These are phyloP conservation scores for Caranx ignobilis DNA, from an alignment of 2,113 vertebrate genomes.

Conservation along the genomic window DNA sequence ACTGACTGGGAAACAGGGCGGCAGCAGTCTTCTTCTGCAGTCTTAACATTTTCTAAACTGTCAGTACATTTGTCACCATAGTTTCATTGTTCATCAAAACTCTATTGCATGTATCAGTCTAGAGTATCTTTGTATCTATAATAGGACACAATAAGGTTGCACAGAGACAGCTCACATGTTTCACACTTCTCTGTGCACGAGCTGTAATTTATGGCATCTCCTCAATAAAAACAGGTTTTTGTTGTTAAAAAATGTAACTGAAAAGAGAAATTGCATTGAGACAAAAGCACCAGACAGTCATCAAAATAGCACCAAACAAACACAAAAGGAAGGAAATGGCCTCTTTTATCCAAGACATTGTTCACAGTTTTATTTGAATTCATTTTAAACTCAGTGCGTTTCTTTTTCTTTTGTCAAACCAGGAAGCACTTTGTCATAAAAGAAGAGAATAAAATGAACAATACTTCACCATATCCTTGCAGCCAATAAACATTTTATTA, in stretches of 20 bases:
- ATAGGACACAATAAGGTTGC: conserved; percentile 23
- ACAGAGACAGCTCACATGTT: conserved; percentile 28
- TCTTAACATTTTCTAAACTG: too few species aligned
- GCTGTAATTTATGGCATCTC: conserved; percentile 25
- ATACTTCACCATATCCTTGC: conserved; percentile 83
- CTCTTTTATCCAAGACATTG: conserved; percentile 77
- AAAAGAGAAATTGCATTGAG: background rate
- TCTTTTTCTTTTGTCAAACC: conserved; percentile 69
- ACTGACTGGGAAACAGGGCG: background rate
- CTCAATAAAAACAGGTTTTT: conserved; percentile 23
- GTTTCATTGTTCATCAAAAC: too few species aligned
- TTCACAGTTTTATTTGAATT: conserved; percentile 87
- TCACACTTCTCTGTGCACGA: conserved; percentile 1
- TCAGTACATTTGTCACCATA: too few species aligned
- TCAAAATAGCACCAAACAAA: conserved; percentile 14
- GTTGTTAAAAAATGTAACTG: background rate
- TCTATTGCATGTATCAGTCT: too few species aligned
- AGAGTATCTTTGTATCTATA: background rate
- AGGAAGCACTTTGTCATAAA: conserved; percentile 85
- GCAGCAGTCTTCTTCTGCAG: background rate
- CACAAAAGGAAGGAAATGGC: conserved; percentile 53
- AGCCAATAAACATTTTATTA: conserved; percentile 97
- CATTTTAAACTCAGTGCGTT: conserved; percentile 71
- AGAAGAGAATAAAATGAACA: conserved; percentile 79
- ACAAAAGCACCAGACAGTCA: conserved; percentile 3